Conservation (phyloP, 2,888 invertebrate genomes). For the Plagodis pulveraria region DNA sequence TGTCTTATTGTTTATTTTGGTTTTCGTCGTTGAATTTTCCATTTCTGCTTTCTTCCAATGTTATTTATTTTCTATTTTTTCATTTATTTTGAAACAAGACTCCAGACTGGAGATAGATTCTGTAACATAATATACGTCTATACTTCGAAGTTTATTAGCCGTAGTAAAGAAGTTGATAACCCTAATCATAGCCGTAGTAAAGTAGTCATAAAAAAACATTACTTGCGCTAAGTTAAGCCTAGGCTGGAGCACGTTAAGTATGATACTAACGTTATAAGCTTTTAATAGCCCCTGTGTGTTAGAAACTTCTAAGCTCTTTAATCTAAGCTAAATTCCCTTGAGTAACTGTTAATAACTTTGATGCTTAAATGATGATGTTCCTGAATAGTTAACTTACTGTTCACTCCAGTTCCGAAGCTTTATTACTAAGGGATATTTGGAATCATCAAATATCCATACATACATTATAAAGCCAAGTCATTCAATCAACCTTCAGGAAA, state of each 20-base stretch:
- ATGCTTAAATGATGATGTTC: too few species aligned
- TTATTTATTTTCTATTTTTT: background rate
- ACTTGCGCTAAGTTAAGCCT: background rate
- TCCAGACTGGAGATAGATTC: background rate
- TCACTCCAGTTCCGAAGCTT: too few species aligned
- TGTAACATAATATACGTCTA: background rate
- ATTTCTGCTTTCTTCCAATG: background rate
- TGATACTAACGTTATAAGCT: constrained; percentile 3
- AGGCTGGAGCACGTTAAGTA: background rate
- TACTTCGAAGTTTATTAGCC: constrained; percentile 8
- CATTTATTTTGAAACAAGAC: background rate
- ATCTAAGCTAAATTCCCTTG: background rate
- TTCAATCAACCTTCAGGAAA: too few species aligned
- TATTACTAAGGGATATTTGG: too few species aligned
- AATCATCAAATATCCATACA: too few species aligned
- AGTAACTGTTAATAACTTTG: too few species aligned
- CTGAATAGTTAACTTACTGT: too few species aligned
- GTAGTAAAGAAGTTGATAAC: too few species aligned
- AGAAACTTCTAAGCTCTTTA: background rate
- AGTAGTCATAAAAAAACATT: too few species aligned
- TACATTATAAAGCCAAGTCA: too few species aligned
- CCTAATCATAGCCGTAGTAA: too few species aligned
- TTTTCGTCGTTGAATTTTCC: constrained; percentile 4
- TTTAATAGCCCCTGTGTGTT: constrained; percentile 9
- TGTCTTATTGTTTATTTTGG: constrained; percentile 12